Conservation (phyloP, 1,140 invertebrate genomes). For the Bombus haemorrhoidalis region DNA sequence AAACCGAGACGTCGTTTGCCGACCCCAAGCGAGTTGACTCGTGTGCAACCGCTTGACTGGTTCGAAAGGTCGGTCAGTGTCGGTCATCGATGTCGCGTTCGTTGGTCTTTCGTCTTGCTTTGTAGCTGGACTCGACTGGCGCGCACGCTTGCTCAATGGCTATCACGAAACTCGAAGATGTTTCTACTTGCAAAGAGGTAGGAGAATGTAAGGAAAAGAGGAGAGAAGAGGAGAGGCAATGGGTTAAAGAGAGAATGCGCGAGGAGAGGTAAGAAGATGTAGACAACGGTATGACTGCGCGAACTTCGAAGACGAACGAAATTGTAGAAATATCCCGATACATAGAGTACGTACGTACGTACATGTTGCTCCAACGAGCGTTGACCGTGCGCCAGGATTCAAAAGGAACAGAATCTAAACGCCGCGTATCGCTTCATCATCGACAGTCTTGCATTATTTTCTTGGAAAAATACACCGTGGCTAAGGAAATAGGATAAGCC, state of each 20-base stretch:
- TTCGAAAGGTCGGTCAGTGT: slow-evolving; percentile 27
- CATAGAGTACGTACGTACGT: neutral
- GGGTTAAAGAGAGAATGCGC: neutral
- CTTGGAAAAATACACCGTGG: neutral
- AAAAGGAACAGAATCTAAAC: neutral
- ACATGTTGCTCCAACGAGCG: too few species aligned
- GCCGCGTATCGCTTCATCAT: neutral
- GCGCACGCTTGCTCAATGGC: neutral
- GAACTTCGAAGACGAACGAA: neutral
- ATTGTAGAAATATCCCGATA: neutral
- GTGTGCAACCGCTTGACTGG: slow-evolving; percentile 19
- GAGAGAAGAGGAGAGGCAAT: neutral
- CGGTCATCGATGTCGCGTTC: slow-evolving; percentile 14
- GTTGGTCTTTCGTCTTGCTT: neutral
- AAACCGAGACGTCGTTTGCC: neutral
- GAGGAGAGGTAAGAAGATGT: neutral
- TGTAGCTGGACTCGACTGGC: neutral
- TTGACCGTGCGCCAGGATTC: neutral
- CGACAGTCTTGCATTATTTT: neutral
- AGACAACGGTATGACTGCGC: neutral
- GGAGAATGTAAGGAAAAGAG: neutral
- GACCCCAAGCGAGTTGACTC: slow-evolving; percentile 10
- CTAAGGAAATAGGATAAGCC: too few species aligned
- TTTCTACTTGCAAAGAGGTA: neutral
- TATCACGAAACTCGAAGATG: neutral